These are phyloP conservation scores for Neoascia interrupta DNA, from an alignment of 2,888 invertebrate genomes.

Conservation along the genomic window DNA sequence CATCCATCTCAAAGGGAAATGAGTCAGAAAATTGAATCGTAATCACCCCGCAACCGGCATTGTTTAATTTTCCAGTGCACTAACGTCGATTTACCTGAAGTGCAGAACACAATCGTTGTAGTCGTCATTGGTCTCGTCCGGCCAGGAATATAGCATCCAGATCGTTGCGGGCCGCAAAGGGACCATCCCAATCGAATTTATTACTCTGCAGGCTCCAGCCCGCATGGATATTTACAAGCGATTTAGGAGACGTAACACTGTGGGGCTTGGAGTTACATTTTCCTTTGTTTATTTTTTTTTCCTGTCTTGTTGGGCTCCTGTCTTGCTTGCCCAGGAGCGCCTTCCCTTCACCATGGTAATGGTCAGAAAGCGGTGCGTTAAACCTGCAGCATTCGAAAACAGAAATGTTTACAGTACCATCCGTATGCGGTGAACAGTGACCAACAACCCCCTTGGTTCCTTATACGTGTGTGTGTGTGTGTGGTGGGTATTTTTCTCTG, in stretches of 20 bases:
- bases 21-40: slow-evolving; percentile 63
- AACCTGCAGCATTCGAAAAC: slow-evolving; percentile 53
- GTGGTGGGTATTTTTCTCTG: slow-evolving; percentile 48
- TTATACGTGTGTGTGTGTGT: slow-evolving; percentile 17
- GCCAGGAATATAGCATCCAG: neutral
- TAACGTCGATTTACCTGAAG: slow-evolving; percentile 56
- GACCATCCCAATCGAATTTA: slow-evolving; percentile 58
- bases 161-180: slow-evolving; percentile 36
- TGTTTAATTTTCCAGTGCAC: slow-evolving; percentile 63
- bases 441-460: slow-evolving; percentile 40
- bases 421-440: slow-evolving; percentile 62
- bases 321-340: slow-evolving; percentile 21
- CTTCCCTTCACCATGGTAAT: slow-evolving; percentile 36
- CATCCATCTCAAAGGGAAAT: slow-evolving; percentile 47
- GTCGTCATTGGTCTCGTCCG: slow-evolving; percentile 3
- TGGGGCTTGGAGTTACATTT: slow-evolving; percentile 20
- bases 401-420: slow-evolving; percentile 57
- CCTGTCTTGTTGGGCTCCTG: neutral
- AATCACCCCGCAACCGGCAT: slow-evolving; percentile 45
- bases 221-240: slow-evolving; percentile 63
- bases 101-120: neutral
- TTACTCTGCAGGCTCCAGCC: slow-evolving; percentile 63
- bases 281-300: neutral
- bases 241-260: slow-evolving; percentile 56
- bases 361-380: slow-evolving; percentile 51